Evolutionary conservation across 2,113 vertebrate genomes (phyloP).

Genomic region (Pseudopipra pipra): DNA sequence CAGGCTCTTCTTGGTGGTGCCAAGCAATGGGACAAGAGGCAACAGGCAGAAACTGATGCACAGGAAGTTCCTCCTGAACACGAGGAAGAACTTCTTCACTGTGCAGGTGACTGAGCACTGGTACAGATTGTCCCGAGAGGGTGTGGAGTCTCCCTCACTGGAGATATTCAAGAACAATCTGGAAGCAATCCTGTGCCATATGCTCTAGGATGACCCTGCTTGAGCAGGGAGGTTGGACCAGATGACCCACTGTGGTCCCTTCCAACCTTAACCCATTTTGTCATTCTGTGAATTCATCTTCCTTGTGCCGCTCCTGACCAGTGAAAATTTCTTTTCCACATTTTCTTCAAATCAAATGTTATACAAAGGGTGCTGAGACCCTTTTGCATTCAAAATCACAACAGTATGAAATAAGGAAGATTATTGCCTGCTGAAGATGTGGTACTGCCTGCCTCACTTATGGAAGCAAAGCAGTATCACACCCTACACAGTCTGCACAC

Average conservation of each 20-base stretch:
- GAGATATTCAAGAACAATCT: neutral
- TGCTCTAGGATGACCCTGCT: neutral
- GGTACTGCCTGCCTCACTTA: neutral
- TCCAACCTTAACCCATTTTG: neutral
- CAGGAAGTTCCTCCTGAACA: neutral
- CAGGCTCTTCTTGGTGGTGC: neutral
- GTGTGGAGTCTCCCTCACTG: neutral
- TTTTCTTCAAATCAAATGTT: neutral
- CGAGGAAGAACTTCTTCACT: neutral
- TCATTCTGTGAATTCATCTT: neutral
- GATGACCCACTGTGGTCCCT: neutral
- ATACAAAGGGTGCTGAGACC: neutral
- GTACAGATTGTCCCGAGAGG: neutral
- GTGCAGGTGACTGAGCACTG: fast-evolving
- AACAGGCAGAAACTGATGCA: neutral
- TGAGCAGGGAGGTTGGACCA: neutral
- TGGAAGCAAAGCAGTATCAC: neutral
- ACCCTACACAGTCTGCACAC: neutral
- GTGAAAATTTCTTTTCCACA: neutral
- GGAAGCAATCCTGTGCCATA: neutral
- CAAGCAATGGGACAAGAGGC: neutral
- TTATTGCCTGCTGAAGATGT: neutral
- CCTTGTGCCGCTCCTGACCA: neutral
- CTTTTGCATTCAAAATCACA: neutral
- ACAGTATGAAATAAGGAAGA: neutral